Conservation (phyloP, 2,888 invertebrate species). For the Drosophila borealis region DNA sequence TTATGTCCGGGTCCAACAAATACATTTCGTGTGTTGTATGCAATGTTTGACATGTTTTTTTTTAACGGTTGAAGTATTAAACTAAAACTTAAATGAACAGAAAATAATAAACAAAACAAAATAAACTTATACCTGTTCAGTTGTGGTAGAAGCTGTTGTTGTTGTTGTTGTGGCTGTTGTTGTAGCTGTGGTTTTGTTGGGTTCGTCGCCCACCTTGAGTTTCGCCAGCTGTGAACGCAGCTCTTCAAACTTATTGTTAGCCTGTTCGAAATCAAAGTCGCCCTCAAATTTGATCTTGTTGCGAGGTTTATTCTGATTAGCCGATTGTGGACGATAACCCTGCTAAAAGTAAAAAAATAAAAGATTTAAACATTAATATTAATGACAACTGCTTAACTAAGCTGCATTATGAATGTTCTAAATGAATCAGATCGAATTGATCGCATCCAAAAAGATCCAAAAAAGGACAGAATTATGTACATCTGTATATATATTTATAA, state of each 20-base stretch:
- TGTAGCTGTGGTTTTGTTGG: slow-evolving; percentile 67
- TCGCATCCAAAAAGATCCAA: too few relatives aligned
- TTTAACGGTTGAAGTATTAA: background rate
- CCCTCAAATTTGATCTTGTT: slow-evolving; percentile 94
- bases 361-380: slow-evolving; percentile 5
- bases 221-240: slow-evolving; percentile 94
- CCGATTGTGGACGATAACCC: slow-evolving; percentile 85
- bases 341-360: slow-evolving; percentile 31
- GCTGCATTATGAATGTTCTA: background rate
- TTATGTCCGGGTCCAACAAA: background rate
- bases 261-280: slow-evolving; percentile 99
- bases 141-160: slow-evolving; percentile 77
- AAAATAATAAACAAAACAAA: slow-evolving; percentile 20
- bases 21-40: background rate
- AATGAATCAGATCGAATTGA: background rate
- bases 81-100: slow-evolving; percentile 7
- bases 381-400: background rate
- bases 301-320: slow-evolving; percentile 85
- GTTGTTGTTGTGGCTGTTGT: slow-evolving; percentile 54
- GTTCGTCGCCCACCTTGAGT: slow-evolving; percentile 89
- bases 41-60: background rate
- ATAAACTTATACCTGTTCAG: slow-evolving; percentile 85
- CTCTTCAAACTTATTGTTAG: slow-evolving; percentile 98
- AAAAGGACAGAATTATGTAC: too few relatives aligned
- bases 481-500: too few relatives aligned